Conservation (phyloP, 2,797 vertebrate species). For the Tolypeutes matacus region DNA sequence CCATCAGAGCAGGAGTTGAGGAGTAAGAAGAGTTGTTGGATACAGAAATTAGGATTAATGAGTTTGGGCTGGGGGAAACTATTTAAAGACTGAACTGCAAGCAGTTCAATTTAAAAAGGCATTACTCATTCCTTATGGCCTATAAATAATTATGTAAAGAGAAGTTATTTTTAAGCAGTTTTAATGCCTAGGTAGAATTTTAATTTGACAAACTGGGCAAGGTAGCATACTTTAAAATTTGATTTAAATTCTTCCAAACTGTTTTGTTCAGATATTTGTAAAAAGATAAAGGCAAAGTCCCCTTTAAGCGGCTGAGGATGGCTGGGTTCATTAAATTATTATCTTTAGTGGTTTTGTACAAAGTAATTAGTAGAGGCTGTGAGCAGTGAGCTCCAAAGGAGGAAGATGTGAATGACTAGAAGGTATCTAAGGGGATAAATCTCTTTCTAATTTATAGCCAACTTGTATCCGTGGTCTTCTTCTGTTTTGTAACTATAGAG, state of each 20-base stretch:
- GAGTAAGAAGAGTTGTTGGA: not conserved
- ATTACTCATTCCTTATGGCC: not conserved
- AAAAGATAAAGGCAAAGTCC: slow-evolving; percentile 20
- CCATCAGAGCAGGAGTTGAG: not conserved
- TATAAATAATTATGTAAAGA: slow-evolving; percentile 48
- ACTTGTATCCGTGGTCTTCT: not conserved
- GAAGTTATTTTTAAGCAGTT: not conserved
- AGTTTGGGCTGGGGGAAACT: not conserved
- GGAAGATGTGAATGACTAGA: not conserved
- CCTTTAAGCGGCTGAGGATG: not conserved
- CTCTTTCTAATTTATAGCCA: not conserved
- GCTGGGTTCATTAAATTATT: slow-evolving; percentile 34
- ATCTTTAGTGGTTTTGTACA: slow-evolving; percentile 2
- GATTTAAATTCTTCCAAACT: slow-evolving; percentile 50
- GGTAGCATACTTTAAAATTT: slow-evolving; percentile 14
- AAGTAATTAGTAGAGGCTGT: slow-evolving; percentile 51
- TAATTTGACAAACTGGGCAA: slow-evolving; percentile 55
- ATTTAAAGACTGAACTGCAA: not conserved
- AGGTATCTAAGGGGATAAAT: not conserved
- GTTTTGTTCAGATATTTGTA: slow-evolving; percentile 42
- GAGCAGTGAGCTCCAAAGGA: slow-evolving; percentile 16
- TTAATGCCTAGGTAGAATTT: slow-evolving; percentile 32
- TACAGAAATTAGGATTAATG: not conserved
- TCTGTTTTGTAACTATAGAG: not conserved
- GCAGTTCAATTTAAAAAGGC: not conserved